Evolutionary conservation across 1,140 invertebrate genomes (phyloP), one percentile per base, ranked within the genome.

Genomic region (Dendrolimus kikuchii): DNA sequence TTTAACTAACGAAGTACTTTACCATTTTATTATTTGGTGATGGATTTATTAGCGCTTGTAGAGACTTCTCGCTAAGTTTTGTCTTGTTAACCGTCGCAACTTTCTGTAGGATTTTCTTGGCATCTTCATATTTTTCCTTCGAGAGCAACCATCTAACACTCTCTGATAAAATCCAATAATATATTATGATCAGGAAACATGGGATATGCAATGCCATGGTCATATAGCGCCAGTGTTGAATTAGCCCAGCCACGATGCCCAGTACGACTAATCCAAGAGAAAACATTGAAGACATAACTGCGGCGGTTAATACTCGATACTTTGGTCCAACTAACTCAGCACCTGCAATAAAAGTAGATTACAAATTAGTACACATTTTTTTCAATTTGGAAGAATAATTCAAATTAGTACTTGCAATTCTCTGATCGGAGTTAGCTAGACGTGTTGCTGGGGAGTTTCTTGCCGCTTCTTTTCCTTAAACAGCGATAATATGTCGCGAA

Each of bases 261-360:
- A 93, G 80, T 23, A 91, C 64, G 42, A 92, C 90, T 64, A 93
- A 90, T 0, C 95, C 95, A 1, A 93, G 60, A 0, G 93, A 92
- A 69, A 93, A 95, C 73, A 91, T 92, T 9, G 90, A 90, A 6
- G 91, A 90, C 4, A 92, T 89, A 0, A 92, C 77, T 1, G 93
- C 91, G 45, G 92, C 92, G 48, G 90, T 92, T 5, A 94, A 69
- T 0, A 94, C 92, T 49, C 95, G 87, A 52, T 92, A 91, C 49
- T 90, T 89, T 5, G 93, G 91, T 4, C 92, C 93, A 0, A 95
- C 91, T 58, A 94, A 87, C 76, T 96, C 95, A 61, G 95, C 89
- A 44, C 92, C 94, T 94, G 74, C 44, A 87, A 86, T 46, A 8
- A 36, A 59, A 56, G 45, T n/a, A 50, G 46, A 8, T 5, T 2